These are phyloP conservation scores for Eudyptes chrysolophus DNA, from an alignment of 2,113 vertebrate species.

Conservation along the genomic window DNA sequence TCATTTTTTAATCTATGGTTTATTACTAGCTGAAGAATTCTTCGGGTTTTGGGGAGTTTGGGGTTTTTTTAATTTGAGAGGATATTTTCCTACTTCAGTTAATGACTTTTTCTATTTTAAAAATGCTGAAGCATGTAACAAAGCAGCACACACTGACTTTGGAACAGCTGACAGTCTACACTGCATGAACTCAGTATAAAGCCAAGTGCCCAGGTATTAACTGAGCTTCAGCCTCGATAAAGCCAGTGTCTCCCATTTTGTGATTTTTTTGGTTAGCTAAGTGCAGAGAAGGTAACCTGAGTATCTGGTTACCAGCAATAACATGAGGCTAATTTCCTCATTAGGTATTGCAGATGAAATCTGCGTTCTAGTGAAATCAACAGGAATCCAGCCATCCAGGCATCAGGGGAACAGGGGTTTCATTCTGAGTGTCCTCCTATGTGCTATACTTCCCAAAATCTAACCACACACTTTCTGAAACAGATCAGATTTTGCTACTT, in stretches of 20 bases:
- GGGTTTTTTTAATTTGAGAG: not conserved
- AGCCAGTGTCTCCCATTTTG: not conserved
- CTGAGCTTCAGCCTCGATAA: not conserved
- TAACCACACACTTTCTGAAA: not conserved
- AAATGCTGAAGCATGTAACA: not conserved
- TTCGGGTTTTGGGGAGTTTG: accelerated
- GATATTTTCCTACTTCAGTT: not conserved
- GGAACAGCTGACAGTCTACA: not conserved
- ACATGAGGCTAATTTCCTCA: not conserved
- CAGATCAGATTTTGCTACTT: not conserved
- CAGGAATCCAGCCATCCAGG: not conserved
- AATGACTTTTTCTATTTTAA: not conserved
- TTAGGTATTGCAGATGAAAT: not conserved
- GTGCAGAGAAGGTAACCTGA: not conserved
- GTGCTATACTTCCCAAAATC: not conserved
- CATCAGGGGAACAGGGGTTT: not conserved
- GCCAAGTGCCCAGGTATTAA: not conserved
- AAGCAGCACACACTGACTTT: not conserved
- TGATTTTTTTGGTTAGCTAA: not conserved
- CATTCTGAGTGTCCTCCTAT: not conserved
- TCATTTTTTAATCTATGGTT: not conserved
- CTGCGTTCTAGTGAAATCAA: not conserved
- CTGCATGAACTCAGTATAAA: not conserved
- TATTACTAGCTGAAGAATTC: not conserved
- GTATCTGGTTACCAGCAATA: not conserved